These are phyloP conservation scores for Ophraella communa DNA, from an alignment of 2,888 invertebrate genomes.

Conservation along the genomic window DNA sequence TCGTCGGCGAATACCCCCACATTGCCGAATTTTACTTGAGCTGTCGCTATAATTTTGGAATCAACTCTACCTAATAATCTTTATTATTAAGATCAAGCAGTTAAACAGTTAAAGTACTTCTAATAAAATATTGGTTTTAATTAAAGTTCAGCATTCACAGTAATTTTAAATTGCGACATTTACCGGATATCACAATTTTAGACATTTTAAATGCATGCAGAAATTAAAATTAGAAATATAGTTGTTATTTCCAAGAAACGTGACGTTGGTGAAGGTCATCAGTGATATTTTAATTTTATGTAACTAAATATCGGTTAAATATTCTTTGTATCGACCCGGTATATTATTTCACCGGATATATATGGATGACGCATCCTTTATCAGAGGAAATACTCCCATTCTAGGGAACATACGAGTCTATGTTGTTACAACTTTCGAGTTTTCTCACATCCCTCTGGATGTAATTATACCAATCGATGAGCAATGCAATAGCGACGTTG, in stretches of 20 bases:
- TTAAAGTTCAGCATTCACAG: too few relatives aligned
- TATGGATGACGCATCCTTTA: conserved; percentile 21
- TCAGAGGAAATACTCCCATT: not conserved
- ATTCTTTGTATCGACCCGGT: not conserved
- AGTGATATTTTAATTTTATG: conserved; percentile 9
- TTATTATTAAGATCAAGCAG: too few relatives aligned
- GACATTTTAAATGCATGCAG: not conserved
- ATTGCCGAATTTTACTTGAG: too few relatives aligned
- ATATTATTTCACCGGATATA: conserved; percentile 3
- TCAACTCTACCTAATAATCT: too few relatives aligned
- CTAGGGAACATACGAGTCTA: conserved; percentile 13
- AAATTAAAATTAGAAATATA: not conserved
- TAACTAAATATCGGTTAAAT: too few relatives aligned
- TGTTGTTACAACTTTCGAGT: conserved; percentile 17
- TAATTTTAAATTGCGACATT: too few relatives aligned
- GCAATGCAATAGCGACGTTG: conserved; percentile 45
- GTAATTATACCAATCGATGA: conserved; percentile 52
- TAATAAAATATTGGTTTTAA: too few relatives aligned
- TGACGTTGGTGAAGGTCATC: conserved; percentile 8
- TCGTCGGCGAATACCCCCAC: too few relatives aligned
- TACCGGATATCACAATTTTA: too few relatives aligned
- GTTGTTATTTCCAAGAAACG: not conserved
- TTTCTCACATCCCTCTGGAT: conserved; percentile 29
- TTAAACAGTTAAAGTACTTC: too few relatives aligned
- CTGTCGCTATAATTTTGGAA: too few relatives aligned